Base-by-base conservation (phyloP, 2,888 invertebrate genomes). In the Scaptomyza reducta region DNA sequence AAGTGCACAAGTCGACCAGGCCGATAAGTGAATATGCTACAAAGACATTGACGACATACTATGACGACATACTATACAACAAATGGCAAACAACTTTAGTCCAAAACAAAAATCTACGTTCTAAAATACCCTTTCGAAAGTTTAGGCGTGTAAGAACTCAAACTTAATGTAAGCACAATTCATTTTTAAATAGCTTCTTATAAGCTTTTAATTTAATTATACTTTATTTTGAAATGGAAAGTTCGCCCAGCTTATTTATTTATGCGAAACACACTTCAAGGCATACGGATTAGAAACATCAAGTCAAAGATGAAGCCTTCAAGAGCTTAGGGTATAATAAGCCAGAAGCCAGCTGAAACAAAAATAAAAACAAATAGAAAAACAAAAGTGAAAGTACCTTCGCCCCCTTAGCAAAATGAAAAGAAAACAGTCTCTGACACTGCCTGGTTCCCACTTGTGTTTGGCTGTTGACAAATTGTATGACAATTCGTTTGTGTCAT, bases 401-500 rank as follows among this genome's bases (percentile, higher is more conserved):
- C 66, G 1, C 31, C 71, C 46, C 64, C 63, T 55, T 11, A 14
- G 1, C 3, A n/a, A 4, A 45, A 14, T 14, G 3, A 27, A 13
- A 13, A 13, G 11, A 31, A 56, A 62, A 53, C 11, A 38, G 27
- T 13, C 50, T 42, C 35, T 18, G 42, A 44, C 38, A 13, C 47
- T 47, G 62, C 51, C 22, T 51, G 54, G 58, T 10, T 40, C 61
- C 62, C 59, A 58, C 75, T 76, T 74, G 63, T 46, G 70, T 46
- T 51, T 47, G 70, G 72, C 84, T 76, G 78, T 82, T 88, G 88
- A 87, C 87, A 88, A 88, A 87, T 88, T 81, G 79, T 85, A 87
- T 85, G 84, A 77, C 81, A 83, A 87, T 87, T 81, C 87, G 87
- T 87, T 87, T 87, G 87, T 83, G 83, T 87, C 79, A 87, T 84